Evolutionary conservation across 2,888 invertebrate genomes (phyloP).

Genomic region (Agrochola lychnidis): DNA sequence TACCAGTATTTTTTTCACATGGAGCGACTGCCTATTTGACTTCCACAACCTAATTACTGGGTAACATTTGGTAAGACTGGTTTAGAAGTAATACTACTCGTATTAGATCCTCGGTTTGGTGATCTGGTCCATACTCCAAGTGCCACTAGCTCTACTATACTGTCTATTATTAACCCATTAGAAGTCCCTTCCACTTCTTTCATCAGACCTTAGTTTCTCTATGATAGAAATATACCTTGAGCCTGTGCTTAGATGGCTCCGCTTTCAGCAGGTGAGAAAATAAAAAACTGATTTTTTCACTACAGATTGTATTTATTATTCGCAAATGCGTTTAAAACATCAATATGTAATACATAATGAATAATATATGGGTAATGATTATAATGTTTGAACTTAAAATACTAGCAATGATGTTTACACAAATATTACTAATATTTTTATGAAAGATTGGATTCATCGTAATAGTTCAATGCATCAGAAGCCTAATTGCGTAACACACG

Average conservation of each 20-base stretch:
- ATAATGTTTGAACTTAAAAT: constrained; percentile 20
- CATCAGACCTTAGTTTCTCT: no score
- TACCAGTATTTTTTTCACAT: background rate
- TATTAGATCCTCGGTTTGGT: background rate
- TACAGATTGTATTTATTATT: constrained; percentile 27
- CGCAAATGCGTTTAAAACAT: background rate
- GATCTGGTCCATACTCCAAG: background rate
- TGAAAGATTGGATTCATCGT: background rate
- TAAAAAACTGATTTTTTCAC: background rate
- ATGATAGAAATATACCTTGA: background rate
- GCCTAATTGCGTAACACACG: no score
- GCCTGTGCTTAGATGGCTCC: background rate
- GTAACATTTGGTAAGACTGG: background rate
- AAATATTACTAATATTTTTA: constrained; percentile 8
- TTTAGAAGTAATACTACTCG: background rate
- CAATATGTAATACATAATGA: constrained; percentile 15
- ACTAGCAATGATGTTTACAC: constrained; percentile 17
- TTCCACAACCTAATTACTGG: background rate
- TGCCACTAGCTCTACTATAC: background rate
- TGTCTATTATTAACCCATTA: background rate
- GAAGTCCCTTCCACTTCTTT: background rate
- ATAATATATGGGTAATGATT: background rate
- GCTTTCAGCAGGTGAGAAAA: background rate
- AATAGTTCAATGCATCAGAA: constrained; percentile 5
- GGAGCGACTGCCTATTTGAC: background rate